Base-by-base conservation (phyloP, 92 coral and sea anemone genomes). In the Metridium senile region DNA sequence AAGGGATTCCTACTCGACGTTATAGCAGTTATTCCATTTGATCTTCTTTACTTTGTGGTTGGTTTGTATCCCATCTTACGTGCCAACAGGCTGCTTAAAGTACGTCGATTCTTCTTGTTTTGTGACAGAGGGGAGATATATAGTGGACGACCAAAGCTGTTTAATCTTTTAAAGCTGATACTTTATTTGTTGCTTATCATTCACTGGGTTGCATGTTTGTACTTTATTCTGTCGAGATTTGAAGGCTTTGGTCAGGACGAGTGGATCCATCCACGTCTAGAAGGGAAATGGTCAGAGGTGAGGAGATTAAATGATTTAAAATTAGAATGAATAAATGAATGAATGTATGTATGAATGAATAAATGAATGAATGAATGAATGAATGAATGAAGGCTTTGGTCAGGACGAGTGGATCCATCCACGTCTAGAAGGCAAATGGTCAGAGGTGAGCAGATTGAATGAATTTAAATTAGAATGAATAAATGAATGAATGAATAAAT, bases 191-290 rank as follows among this genome's bases (percentile, higher is more conserved):
- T 94, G 22, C 93, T 94, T 45, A 94, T 94, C 39, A 89, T 94
- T 45, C 98, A 94, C 68, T 94, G 98, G 98, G 97, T 94, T 26
- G 97, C 98, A 52, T 94, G 98, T 34, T 65, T 89, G 49, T 94
- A 89, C 69, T 92, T 89, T 57, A 84, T 94, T 33, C 82, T 94
- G 0, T 94, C 98, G 7, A 78, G 92, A 49, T 35, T 66, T 33
- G 93, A 92, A 79, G 98, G 98, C n/a, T 87, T 86, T 74, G 98
- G 97, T 0, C 85, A 82, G 61, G 97, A 92, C 73, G 68, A 70
- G 1, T 94, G 98, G 98, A 84, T 92, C 9, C 97, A 91, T 74
- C 98, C 98, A 0, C 28, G 23, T 25, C 85, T 87, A 30, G 64
- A 81, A 33, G 89, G 84, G 11, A 84, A 84, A 68, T 88, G 91